Evolutionary conservation across 1,140 invertebrate species (phyloP).

Genomic region (Papilio polyxenes): DNA sequence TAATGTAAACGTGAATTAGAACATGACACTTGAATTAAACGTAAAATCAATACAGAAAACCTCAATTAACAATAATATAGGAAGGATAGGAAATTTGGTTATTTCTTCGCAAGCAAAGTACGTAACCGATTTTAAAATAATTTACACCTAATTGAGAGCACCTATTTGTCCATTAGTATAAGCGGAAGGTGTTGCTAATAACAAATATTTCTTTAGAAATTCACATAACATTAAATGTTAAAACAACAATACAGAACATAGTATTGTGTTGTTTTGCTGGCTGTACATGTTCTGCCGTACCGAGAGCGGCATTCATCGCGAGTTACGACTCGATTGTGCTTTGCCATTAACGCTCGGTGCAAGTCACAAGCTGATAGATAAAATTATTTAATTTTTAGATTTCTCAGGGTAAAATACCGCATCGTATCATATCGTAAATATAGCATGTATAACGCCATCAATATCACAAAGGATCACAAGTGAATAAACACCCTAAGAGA

Average conservation of each 20-base stretch:
- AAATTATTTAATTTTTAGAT: background rate
- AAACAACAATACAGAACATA: background rate
- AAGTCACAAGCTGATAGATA: background rate
- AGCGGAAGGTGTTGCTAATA: no score
- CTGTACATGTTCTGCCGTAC: slow-evolving; percentile 32
- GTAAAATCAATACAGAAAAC: no score
- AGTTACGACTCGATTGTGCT: slow-evolving; percentile 38
- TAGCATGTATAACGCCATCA: no score
- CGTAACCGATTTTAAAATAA: background rate
- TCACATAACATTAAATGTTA: background rate
- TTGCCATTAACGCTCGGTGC: slow-evolving; percentile 11
- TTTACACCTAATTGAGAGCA: no score
- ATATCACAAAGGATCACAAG: background rate
- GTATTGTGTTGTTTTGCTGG: slow-evolving; percentile 1
- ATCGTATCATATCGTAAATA: no score
- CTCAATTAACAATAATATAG: no score
- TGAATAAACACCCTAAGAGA: background rate
- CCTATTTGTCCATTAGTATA: no score
- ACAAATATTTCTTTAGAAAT: background rate
- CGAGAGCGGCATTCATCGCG: slow-evolving; percentile 28
- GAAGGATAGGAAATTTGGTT: no score
- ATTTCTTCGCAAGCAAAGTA: background rate
- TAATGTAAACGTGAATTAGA: no score
- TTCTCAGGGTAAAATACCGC: background rate
- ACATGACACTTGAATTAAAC: no score